Conservation (phyloP, 1,140 invertebrate genomes). For the Apis mellifera region DNA sequence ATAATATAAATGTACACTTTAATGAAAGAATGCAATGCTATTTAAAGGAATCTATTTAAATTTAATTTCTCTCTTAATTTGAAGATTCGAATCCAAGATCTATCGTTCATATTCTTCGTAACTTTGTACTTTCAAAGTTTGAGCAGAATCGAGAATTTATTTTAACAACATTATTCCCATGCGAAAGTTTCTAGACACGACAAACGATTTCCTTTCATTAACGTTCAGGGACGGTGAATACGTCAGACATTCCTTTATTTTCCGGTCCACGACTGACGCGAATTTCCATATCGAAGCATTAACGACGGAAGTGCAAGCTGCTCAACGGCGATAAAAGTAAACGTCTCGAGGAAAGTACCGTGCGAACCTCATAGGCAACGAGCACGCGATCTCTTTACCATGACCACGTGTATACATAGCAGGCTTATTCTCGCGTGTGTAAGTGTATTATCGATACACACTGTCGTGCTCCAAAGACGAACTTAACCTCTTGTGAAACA, state of each 20-base stretch:
- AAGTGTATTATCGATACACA: background rate
- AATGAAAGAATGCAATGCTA: no score
- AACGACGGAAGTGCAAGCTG: constrained; percentile 64
- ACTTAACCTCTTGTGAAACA: background rate
- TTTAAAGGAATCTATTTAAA: no score
- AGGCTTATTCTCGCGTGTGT: background rate
- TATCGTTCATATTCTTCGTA: no score
- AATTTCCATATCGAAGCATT: constrained; percentile 62
- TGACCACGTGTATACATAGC: constrained; percentile 13
- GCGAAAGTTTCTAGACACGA: constrained; percentile 29
- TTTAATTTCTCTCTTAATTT: no score
- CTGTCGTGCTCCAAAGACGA: background rate
- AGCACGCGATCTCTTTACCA: constrained; percentile 59
- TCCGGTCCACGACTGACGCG: constrained; percentile 36
- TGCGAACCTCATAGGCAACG: constrained; percentile 56
- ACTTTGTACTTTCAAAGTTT: no score
- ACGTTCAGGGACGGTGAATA: constrained; percentile 15
- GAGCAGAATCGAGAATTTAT: no score
- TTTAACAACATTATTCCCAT: background rate
- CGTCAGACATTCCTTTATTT: constrained; percentile 43
- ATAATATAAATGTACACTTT: no score
- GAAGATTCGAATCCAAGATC: no score
- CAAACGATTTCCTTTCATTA: constrained; percentile 46
- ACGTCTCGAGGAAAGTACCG: constrained; percentile 61
- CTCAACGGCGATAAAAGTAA: constrained; percentile 61